Evolutionary conservation across 2,888 invertebrate genomes (phyloP).

Genomic region (Ectobius pallidus): DNA sequence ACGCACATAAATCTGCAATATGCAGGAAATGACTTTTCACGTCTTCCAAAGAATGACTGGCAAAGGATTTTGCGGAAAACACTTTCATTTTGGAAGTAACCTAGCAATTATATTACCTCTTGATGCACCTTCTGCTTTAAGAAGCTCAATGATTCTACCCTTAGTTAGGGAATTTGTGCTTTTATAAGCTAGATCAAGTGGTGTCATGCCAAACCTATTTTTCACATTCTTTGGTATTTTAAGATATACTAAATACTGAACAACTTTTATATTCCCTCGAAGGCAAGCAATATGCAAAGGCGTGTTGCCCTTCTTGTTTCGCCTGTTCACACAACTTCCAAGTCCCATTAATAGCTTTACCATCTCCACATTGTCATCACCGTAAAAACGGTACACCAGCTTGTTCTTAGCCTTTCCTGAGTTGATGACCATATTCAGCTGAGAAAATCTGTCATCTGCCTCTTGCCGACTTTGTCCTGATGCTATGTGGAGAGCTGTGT

Average conservation of each 20-base stretch:
- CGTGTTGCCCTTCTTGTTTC: neutral
- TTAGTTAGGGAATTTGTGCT: neutral
- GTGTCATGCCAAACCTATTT: neutral
- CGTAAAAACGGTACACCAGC: neutral
- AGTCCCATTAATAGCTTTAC: neutral
- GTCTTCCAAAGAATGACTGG: too few relatives aligned
- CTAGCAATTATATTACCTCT: neutral
- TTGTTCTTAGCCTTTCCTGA: neutral
- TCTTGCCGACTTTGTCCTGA: neutral
- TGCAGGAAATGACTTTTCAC: too few relatives aligned
- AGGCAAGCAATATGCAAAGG: neutral
- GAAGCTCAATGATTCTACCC: neutral
- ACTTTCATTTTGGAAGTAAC: neutral
- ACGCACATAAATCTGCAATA: too few relatives aligned
- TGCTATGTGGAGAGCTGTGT: neutral
- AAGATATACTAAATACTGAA: neutral
- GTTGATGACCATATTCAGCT: neutral
- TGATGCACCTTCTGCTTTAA: neutral
- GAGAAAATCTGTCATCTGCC: neutral
- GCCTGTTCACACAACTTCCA: neutral
- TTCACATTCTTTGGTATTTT: neutral
- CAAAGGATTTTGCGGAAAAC: too few relatives aligned
- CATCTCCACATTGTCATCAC: neutral
- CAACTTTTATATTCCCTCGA: neutral
- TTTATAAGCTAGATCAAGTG: neutral